phyloP scores from a whole-genome alignment of 2,797 vertebrate genomes.

The Epinephelus coioides region DNA sequence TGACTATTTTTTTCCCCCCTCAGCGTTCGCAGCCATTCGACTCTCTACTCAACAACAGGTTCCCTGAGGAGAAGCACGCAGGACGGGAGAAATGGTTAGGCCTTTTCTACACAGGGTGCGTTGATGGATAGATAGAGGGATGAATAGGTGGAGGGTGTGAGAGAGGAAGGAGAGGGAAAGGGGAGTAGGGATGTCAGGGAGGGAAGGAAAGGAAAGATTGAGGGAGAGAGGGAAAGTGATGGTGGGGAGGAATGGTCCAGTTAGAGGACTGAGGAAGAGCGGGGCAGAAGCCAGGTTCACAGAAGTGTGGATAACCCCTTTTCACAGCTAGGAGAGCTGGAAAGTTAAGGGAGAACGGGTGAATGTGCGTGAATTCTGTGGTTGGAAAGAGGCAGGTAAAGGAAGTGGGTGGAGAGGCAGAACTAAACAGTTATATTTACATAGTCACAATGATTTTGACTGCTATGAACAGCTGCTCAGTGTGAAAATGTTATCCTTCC shows the following conservation, averaged over 20 bases:
- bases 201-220: slow-evolving; percentile 29
- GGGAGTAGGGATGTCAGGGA: slow-evolving; percentile 13
- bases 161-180: slow-evolving; percentile 30
- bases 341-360: slow-evolving; percentile 15
- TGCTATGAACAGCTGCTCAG: neutral
- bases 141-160: slow-evolving; percentile 41
- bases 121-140: slow-evolving; percentile 63
- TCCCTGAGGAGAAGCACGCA: slow-evolving; percentile 60
- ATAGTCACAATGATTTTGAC: slow-evolving; percentile 31
- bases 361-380: slow-evolving; percentile 36
- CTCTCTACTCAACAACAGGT: slow-evolving; percentile 64
- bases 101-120: slow-evolving; percentile 41
- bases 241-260: slow-evolving; percentile 8
- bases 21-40: slow-evolving; percentile 52
- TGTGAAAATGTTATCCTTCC: neutral
- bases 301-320: slow-evolving; percentile 54
- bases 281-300: slow-evolving; percentile 16
- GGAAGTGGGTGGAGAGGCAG: slow-evolving; percentile 16
- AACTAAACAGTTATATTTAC: slow-evolving; percentile 44
- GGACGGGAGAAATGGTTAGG: slow-evolving; percentile 46
- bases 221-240: slow-evolving; percentile 8
- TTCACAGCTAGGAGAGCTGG: slow-evolving; percentile 39
- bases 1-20: slow-evolving; percentile 82
- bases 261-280: slow-evolving; percentile 6
- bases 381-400: slow-evolving; percentile 40